Evolutionary conservation across 2,888 invertebrate genomes (phyloP).

Genomic region (Synanthedon andrenaeformis): DNA sequence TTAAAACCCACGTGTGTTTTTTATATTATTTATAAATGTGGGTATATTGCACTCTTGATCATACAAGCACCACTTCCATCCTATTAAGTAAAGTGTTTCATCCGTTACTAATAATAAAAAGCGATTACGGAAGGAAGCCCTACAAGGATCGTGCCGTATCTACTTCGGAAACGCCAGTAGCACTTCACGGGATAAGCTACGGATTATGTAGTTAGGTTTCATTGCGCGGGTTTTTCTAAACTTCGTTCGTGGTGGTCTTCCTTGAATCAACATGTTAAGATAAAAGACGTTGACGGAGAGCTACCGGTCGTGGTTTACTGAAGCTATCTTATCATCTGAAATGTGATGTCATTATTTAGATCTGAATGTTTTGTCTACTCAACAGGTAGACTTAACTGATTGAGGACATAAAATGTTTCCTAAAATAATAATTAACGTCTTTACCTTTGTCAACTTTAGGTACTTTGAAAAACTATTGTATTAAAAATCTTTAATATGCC

Average conservation of each 20-base stretch:
- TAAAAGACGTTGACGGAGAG: constrained; percentile 7
- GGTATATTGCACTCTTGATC: neutral
- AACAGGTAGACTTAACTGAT: no score
- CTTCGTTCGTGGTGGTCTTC: constrained; percentile 31
- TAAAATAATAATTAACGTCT: no score
- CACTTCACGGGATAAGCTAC: constrained; percentile 42
- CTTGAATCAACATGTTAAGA: constrained; percentile 15
- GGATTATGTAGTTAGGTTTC: constrained; percentile 37
- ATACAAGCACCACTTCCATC: neutral
- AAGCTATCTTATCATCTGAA: no score
- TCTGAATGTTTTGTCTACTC: no score
- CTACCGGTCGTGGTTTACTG: constrained; percentile 6
- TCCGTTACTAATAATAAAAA: constrained; percentile 22
- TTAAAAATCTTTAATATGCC: no score
- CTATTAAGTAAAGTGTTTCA: neutral
- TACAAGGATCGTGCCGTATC: constrained; percentile 51
- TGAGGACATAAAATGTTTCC: no score
- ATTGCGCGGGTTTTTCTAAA: constrained; percentile 8
- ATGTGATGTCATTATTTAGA: no score
- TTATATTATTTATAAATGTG: no score
- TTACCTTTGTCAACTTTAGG: no score
- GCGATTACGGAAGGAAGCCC: constrained; percentile 57
- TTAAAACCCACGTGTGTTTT: no score
- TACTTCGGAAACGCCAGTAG: constrained; percentile 52
- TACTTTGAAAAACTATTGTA: no score